Evolutionary conservation across 30 jellyfish, hydroid and myxozoan genomes (phyloP), one percentile per base, ranked within the genome.

Genomic region (Chrysaora quinquecirrha): DNA sequence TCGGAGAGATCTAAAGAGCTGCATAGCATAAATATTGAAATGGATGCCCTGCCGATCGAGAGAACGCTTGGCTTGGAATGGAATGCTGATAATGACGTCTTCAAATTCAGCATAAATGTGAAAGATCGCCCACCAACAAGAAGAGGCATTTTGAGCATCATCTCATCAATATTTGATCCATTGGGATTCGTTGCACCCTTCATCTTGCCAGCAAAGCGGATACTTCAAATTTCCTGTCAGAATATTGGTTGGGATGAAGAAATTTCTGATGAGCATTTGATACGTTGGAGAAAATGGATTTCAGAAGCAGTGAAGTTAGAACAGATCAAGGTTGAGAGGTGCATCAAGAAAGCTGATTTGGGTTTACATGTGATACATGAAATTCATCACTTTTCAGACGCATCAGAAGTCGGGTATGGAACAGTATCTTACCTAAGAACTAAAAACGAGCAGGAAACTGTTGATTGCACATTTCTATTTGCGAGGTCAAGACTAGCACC

Each of bases 401-500:
- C 86, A 24, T 86, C 82, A 1, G 81, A 73, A 28, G 48, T 12
- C 4, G 81, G 87, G 21, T 83, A 71, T 60, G 81, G 94, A 20
- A 63, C 85, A 27, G 95, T 76, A 16, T 54, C 89, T 0, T 74
- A 85, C 30, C 73, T 85, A 29, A 48, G 95, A 54, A 33, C 69
- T 25, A 54, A 31, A 0, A 31, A 86, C 34, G 30, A 32, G 24
- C 29, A 69, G 20, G 96, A 78, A 12, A 50, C 62, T 18, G 50
- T 86, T 30, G 33, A 73, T 16, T 23, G 80, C 34, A n/a, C 96
- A 6, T 64, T 86, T 38, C 19, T 76, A 16, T 18, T 67, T 24
- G 96, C 63, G 24, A 74, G 65, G 81, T 75, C 96, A 0, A 43
- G 90, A 32, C 34, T 86, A 33, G 77, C 96, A 19, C 96, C 80